Evolutionary conservation across 2,113 vertebrate genomes (phyloP), one percentile per base, ranked within the genome.

Genomic region (Odobenus rosmarus): DNA sequence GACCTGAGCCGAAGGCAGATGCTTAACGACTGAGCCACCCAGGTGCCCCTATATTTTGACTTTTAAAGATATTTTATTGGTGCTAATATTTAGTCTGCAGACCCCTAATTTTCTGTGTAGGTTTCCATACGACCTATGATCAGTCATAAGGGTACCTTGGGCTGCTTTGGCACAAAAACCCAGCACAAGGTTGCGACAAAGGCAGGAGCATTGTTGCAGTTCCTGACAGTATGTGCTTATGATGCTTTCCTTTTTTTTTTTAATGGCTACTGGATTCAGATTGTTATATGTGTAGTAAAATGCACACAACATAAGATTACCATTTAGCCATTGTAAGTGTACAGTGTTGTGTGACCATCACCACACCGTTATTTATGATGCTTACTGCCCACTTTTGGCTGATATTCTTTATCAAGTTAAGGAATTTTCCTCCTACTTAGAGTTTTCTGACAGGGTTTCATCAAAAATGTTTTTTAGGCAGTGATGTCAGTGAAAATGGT

Each of bases 191-290:
- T 4, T 14, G 39, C 0, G 5, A 39, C 5, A 1, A 42, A 42
- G 36, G 39, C 39, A 6, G 71, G n/a, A 2, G 4, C 23, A 0
- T 28, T 1, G 1, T 39, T 9, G 7, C 31, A 15, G 14, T 77
- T 77, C 14, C 42, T 0, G 15, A 31, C 42, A 8, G 14, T 31
- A 77, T 31, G 14, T 31, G 42, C 42, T 76, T 42, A 46, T 15
- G 15, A 49, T 16, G 13, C 74, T 18, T 31, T 0, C 42, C 31
- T 8, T 16, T 49, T 77, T 49, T 76, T 74, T 46, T 15, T 71
- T 36, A 49, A 26, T 31, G 74, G 74, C 5, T 28, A 18, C 42
- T 18, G 74, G 74, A 49, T 49, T 28, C 74, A 10, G 26, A 16
- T 31, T 28, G 14, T 31, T 18, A 9, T 71, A 0, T 2, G 1